Conservation (phyloP, 2,888 invertebrate species). For the Polyommatus icarus region DNA sequence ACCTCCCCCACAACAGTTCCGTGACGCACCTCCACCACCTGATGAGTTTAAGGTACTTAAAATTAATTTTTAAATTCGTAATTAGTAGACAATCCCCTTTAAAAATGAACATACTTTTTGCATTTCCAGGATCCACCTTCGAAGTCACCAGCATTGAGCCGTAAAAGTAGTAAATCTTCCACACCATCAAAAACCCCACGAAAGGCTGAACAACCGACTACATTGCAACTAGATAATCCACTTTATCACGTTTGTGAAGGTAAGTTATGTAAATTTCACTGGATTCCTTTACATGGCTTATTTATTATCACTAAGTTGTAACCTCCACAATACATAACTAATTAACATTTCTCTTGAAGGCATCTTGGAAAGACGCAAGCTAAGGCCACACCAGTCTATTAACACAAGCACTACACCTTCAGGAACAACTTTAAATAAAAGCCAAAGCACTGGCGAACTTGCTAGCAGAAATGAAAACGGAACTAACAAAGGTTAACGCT, state of each 20-base stretch:
- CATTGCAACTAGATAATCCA: slow-evolving; percentile 83
- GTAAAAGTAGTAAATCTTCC: slow-evolving; percentile 72
- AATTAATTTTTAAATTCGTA: neutral
- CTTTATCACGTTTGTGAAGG: slow-evolving; percentile 91
- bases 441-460: slow-evolving; percentile 79
- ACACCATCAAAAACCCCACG: slow-evolving; percentile 69
- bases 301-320: neutral
- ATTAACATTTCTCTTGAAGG: slow-evolving; percentile 46
- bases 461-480: slow-evolving; percentile 73
- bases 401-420: slow-evolving; percentile 53
- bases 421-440: slow-evolving; percentile 72
- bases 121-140: slow-evolving; percentile 67
- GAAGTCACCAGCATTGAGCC: slow-evolving; percentile 68
- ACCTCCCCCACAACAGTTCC: slow-evolving; percentile 91
- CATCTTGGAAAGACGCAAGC: slow-evolving; percentile 72
- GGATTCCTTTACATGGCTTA: neutral
- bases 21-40: slow-evolving; percentile 89
- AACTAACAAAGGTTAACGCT: slow-evolving; percentile 52
- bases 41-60: slow-evolving; percentile 82
- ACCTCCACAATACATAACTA: neutral
- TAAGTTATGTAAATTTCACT: slow-evolving; percentile 51
- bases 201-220: slow-evolving; percentile 60
- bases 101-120: slow-evolving; percentile 18
- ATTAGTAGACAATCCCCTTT: neutral
- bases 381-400: slow-evolving; percentile 67